phyloP scores from a whole-genome alignment of 2,113 vertebrate species.

The Hiodon tergisus region DNA sequence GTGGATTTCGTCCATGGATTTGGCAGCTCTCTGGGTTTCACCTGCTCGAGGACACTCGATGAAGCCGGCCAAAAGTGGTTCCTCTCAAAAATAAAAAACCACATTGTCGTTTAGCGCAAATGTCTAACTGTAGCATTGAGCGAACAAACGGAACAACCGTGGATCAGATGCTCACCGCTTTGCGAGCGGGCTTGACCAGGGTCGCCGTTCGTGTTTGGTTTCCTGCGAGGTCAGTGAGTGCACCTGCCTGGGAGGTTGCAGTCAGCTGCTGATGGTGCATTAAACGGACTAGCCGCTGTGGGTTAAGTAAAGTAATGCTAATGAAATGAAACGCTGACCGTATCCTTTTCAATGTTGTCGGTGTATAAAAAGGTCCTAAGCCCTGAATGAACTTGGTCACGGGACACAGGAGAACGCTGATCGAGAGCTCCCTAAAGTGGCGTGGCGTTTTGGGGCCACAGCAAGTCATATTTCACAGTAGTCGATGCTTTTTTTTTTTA shows the following conservation, averaged over 20 bases:
- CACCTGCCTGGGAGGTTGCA: not conserved
- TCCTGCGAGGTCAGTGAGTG: not conserved
- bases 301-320: not conserved
- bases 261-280: not conserved
- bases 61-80: too few species aligned
- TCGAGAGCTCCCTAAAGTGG: not conserved
- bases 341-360: constrained; percentile 6
- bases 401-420: not conserved
- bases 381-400: not conserved
- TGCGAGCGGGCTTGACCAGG: not conserved
- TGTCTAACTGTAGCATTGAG: too few species aligned
- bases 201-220: not conserved
- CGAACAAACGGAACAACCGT: too few species aligned
- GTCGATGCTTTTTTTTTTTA: too few species aligned
- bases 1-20: too few species aligned
- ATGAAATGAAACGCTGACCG: constrained; percentile 2
- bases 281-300: not conserved
- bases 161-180: too few species aligned
- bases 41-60: too few species aligned
- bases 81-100: too few species aligned
- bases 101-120: too few species aligned
- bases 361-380: not conserved
- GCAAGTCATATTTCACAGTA: too few species aligned
- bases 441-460: too few species aligned
- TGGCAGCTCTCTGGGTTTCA: too few species aligned